These are phyloP conservation scores for Sternarchorhynchus goeldii DNA, from an alignment of 2,797 vertebrate species.

Conservation along the genomic window DNA sequence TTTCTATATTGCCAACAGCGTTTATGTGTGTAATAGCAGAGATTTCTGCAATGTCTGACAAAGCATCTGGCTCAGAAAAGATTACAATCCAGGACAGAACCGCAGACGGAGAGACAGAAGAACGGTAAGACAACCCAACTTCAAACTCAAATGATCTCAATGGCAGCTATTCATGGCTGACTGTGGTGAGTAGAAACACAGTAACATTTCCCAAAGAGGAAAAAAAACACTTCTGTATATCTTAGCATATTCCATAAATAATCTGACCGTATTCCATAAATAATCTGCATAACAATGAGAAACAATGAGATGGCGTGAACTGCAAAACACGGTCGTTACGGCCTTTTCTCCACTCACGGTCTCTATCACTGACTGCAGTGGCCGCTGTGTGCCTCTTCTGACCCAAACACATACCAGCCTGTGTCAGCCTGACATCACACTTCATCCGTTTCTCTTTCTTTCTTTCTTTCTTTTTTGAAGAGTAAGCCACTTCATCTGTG, in stretches of 20 bases:
- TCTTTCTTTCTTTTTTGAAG: not conserved
- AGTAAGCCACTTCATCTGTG: not conserved
- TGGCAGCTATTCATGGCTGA: conserved; percentile 27
- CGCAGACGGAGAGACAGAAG: not conserved
- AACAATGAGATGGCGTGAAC: not conserved
- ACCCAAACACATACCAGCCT: not conserved
- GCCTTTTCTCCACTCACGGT: not conserved
- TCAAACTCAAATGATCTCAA: conserved; percentile 31
- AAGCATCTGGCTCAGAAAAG: not conserved
- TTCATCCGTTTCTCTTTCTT: not conserved
- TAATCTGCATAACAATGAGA: conserved; percentile 4
- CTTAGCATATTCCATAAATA: not conserved
- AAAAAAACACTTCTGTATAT: conserved; percentile 1
- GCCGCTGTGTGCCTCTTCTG: not conserved
- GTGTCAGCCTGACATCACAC: not conserved
- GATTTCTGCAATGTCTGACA: not conserved
- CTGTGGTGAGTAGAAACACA: not conserved
- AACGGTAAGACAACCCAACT: conserved; percentile 14
- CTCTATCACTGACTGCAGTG: not conserved
- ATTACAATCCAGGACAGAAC: conserved; percentile 34
- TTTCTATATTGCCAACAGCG: too few relatives aligned
- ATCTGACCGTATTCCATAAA: not conserved
- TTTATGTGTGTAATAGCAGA: not conserved
- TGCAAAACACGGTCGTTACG: too few relatives aligned
- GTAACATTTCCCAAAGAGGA: not conserved